phyloP scores from a whole-genome alignment of 1,140 invertebrate species.

The Zaprionus davidi region DNA sequence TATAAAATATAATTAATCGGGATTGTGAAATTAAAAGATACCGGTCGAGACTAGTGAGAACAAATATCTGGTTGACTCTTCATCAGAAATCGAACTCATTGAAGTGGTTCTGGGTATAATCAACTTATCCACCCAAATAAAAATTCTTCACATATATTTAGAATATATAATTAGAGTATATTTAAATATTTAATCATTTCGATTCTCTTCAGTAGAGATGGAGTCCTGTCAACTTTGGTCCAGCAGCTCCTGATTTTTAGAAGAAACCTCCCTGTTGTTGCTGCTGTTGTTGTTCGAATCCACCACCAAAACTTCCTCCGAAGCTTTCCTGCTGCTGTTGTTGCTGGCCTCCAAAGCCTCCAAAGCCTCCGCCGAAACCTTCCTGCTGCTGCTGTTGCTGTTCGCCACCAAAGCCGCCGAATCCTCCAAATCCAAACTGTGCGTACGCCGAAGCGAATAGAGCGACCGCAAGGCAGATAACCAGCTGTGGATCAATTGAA shows the following conservation, averaged over 20 bases:
- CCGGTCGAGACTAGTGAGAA: no score
- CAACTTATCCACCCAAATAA: background rate
- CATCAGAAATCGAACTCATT: no score
- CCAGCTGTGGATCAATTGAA: background rate
- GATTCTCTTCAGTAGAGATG: background rate
- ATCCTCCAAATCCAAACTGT: background rate
- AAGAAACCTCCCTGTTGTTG: background rate
- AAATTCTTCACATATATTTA: background rate
- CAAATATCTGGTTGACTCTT: no score
- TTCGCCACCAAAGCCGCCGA: background rate
- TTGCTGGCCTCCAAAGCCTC: background rate
- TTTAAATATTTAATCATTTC: background rate
- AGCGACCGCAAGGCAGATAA: background rate
- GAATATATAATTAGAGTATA: background rate
- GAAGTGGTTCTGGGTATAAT: no score
- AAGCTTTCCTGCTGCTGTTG: background rate
- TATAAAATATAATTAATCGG: no score
- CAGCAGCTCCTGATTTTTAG: background rate
- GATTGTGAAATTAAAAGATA: no score
- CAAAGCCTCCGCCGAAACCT: background rate
- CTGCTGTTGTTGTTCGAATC: background rate
- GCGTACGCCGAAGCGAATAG: background rate
- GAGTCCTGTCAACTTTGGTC: background rate
- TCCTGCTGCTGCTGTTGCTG: conserved; percentile 1
- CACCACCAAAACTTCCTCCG: background rate